Evolutionary conservation across 2,113 vertebrate genomes (phyloP), one percentile per base, ranked within the genome.

Genomic region (Symphodus melops): DNA sequence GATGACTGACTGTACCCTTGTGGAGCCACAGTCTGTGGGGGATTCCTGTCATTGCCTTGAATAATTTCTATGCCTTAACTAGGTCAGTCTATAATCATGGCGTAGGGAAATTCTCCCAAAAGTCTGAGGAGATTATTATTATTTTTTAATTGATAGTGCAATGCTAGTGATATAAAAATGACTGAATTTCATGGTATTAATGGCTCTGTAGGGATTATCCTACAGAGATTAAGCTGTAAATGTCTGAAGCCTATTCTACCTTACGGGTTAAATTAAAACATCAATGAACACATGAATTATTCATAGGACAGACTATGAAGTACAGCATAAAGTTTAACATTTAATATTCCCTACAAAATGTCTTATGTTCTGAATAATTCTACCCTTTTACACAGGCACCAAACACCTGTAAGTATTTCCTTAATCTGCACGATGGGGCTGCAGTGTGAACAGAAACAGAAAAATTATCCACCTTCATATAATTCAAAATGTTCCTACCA

Each of bases 1-100:
- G 13, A 63, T 72, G 59, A 21, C 63, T 65, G 59, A 28, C 59
- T 83, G 58, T 67, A 62, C 36, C 61, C 54, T 54, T 68, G 62
- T 68, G 61, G 54, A 84, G 68, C 42, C 52, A 64, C 21, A 58
- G 66, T 79, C 65, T 72, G 60, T 55, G 39, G 51, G 59, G 58
- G 61, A 67, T 55, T 75, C 46, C 49, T 70, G 62, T 64, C 61
- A 25, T 33, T 11, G 44, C 60, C 58, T 64, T 62, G 58, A 85
- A 78, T 16, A 67, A 75, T 78, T 64, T 80, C 44, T 77, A 8
- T 44, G 77, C 58, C 36, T 72, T 63, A 82, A 84, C 8, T 83
- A 59, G 81, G 77, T 83, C 81, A 85, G 16, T 51, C n/a, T 72
- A 58, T 76, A 72, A 79, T 88, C 68, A 63, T 41, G 7, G 21